Percentiles rank a stretch among this genome's conserved stretches.
Conservation (phyloP, 2,888 invertebrate genomes). For the Andrena dorsata region DNA sequence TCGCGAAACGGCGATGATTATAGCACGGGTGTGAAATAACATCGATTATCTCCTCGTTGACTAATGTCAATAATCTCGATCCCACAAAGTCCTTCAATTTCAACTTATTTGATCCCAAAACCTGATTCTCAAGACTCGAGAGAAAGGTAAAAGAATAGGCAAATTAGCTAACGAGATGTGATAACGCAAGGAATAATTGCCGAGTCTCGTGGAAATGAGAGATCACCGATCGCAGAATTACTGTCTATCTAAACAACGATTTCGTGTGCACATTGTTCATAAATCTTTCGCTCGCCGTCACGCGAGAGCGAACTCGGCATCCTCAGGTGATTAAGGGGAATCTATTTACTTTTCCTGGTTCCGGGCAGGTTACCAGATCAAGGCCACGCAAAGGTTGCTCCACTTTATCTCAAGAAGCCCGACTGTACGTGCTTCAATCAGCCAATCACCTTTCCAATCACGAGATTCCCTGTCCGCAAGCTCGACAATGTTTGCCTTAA, state of each 20-base stretch:
- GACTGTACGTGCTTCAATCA: slow-evolving; percentile 4
- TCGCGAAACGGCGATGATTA: not conserved
- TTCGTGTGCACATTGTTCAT: slow-evolving; percentile 3
- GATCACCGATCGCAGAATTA: not conserved
- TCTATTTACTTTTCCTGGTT: slow-evolving; percentile 71
- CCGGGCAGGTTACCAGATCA: slow-evolving; percentile 59
- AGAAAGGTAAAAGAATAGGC: not conserved
- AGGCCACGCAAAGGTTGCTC: slow-evolving; percentile 72
- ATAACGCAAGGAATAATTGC: not conserved
- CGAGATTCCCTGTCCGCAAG: not conserved
- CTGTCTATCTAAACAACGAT: not conserved
- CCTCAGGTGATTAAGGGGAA: slow-evolving; percentile 22
- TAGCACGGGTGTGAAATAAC: not conserved
- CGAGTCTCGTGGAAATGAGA: not conserved
- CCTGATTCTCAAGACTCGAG: slow-evolving; percentile 10
- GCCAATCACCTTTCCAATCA: slow-evolving; percentile 18
- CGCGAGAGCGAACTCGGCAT: slow-evolving; percentile 64
- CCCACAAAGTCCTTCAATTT: no score
- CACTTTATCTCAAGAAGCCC: slow-evolving; percentile 57
- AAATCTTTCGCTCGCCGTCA: slow-evolving; percentile 30
- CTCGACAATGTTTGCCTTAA: not conserved
- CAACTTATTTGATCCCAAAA: not conserved
- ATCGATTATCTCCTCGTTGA: no score
- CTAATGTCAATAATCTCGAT: no score
- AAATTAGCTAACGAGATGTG: not conserved